Evolutionary conservation across 2,113 vertebrate species (phyloP).

Genomic region (Grammomys surdaster): DNA sequence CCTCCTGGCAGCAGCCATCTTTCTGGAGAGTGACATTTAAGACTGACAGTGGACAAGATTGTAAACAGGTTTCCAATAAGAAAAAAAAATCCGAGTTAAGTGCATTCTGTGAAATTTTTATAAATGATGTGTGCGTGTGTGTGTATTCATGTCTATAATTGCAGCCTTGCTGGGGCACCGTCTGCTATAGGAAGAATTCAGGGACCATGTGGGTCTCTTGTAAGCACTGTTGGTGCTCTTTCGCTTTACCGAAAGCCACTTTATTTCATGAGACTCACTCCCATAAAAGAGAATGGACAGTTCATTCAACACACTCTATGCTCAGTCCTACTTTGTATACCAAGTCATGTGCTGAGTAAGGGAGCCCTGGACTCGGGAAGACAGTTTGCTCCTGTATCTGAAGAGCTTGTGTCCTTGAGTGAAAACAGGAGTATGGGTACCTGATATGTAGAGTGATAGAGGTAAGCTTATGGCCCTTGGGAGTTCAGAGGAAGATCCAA

Average conservation of each 20-base stretch:
- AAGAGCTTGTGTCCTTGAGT: not conserved
- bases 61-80: slow-evolving; percentile 81
- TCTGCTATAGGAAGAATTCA: slow-evolving; percentile 65
- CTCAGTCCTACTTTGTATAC: not conserved
- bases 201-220: slow-evolving; percentile 47
- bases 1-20: slow-evolving; percentile 80
- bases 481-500: not conserved
- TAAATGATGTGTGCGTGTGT: slow-evolving; percentile 64
- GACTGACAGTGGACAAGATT: slow-evolving; percentile 83
- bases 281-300: not conserved
- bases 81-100: slow-evolving; percentile 65
- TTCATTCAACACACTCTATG: not conserved
- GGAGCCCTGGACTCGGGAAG: not conserved
- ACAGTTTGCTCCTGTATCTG: not conserved
- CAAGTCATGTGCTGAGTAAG: not conserved
- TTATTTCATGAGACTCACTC: slow-evolving; percentile 43
- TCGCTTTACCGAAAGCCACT: slow-evolving; percentile 61
- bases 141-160: slow-evolving; percentile 66
- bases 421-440: not conserved
- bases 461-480: not conserved
- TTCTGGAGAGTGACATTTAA: slow-evolving; percentile 80
- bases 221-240: slow-evolving; percentile 59
- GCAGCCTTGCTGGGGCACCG: slow-evolving; percentile 72
- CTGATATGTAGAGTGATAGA: not conserved
- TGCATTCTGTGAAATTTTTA: slow-evolving; percentile 76